phyloP scores from a whole-genome alignment of 1,140 invertebrate species.

The Lanistes nyassanus region DNA sequence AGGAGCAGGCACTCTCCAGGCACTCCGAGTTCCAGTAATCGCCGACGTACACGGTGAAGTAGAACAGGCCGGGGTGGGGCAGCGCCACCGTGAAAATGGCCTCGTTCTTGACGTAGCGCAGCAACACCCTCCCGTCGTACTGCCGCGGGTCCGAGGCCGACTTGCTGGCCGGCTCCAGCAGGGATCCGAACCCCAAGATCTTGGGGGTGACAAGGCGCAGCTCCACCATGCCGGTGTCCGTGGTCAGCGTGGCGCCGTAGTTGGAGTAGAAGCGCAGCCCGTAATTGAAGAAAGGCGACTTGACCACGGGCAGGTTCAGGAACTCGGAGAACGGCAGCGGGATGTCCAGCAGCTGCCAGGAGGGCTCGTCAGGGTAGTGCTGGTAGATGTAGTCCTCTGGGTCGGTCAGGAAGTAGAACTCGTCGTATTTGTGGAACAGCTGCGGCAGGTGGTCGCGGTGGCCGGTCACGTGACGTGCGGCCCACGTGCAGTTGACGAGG shows the following conservation, averaged over 20 bases:
- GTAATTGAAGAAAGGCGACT: slow-evolving; percentile 65
- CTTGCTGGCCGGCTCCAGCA: slow-evolving; percentile 56
- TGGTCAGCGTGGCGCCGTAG: slow-evolving; percentile 55
- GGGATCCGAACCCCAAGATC: slow-evolving; percentile 56
- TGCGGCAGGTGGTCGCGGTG: slow-evolving; percentile 57
- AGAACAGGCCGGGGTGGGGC: slow-evolving; percentile 58
- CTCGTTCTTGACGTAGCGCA: slow-evolving; percentile 58
- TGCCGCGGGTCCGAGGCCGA: slow-evolving; percentile 42
- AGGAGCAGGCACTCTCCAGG: slow-evolving; percentile 62
- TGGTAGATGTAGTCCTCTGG: slow-evolving; percentile 71
- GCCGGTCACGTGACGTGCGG: slow-evolving; percentile 66
- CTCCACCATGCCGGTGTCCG: slow-evolving; percentile 60
- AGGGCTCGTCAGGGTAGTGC: slow-evolving; percentile 70
- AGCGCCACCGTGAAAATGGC: slow-evolving; percentile 60
- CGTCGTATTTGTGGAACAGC: slow-evolving; percentile 63
- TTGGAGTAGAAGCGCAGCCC: slow-evolving; percentile 58
- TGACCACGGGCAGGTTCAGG: slow-evolving; percentile 67
- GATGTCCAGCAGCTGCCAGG: slow-evolving; percentile 70
- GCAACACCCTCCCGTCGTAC: slow-evolving; percentile 54
- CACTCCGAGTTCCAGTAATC: slow-evolving; percentile 62
- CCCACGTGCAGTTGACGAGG: slow-evolving; percentile 68
- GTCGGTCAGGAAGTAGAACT: slow-evolving; percentile 71
- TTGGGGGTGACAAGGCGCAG: slow-evolving; percentile 56
- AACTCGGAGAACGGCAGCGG: slow-evolving; percentile 70
- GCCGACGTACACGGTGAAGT: slow-evolving; percentile 61